Percentiles rank a stretch among this genome's conserved stretches.
Evolutionary conservation across 1,140 invertebrate species (phyloP).

Genomic region (Riptortus pedestris): DNA sequence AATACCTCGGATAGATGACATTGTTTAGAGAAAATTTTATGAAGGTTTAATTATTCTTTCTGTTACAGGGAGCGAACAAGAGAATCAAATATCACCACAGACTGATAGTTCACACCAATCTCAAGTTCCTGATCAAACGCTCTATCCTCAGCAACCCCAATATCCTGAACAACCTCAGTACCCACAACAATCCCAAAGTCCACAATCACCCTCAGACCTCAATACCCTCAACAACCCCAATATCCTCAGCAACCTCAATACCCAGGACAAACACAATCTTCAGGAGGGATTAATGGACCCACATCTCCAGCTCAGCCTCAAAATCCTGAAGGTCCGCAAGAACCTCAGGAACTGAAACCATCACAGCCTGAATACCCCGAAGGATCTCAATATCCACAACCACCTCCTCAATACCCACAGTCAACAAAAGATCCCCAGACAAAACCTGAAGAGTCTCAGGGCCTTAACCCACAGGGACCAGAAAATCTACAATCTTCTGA

Average conservation of each 20-base stretch:
- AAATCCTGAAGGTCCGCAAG: conserved; percentile 21
- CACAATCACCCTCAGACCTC: neutral
- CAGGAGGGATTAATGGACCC: neutral
- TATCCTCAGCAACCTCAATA: neutral
- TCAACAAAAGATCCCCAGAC: neutral
- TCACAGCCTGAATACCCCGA: conserved; percentile 21
- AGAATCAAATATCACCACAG: neutral
- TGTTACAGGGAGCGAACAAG: neutral
- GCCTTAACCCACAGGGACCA: neutral
- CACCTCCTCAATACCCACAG: conserved; percentile 20
- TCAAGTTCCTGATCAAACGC: neutral
- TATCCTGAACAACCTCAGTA: neutral
- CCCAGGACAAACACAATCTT: conserved; percentile 1
- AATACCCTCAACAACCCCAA: conserved; percentile 4
- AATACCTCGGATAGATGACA: neutral
- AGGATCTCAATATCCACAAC: conserved; percentile 19
- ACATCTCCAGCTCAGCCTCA: conserved; percentile 16
- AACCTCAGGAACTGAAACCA: conserved; percentile 23
- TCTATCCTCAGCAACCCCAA: neutral
- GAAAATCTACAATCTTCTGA: conserved; percentile 15
- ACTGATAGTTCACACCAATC: neutral
- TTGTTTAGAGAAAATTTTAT: too few species aligned
- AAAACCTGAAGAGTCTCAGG: conserved; percentile 20
- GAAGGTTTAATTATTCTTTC: neutral
- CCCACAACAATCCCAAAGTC: neutral